phyloP scores from a whole-genome alignment of 2,797 vertebrate species.

The Clarias platycephalus region DNA sequence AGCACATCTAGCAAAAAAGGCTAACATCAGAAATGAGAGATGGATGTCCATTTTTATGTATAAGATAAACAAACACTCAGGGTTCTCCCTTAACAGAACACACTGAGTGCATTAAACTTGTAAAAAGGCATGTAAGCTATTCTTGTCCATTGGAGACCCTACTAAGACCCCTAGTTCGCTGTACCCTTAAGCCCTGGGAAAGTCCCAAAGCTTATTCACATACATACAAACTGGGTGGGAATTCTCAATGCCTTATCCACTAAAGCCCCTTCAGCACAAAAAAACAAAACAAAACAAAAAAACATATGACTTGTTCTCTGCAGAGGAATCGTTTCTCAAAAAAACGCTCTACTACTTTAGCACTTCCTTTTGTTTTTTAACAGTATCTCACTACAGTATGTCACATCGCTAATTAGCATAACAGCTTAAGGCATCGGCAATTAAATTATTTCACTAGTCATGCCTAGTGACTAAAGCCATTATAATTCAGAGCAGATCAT shows the following conservation, averaged over 20 bases:
- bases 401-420: constrained; percentile 11
- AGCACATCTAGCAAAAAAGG: constrained; percentile 59
- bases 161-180: background rate
- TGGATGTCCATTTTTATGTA: constrained; percentile 23
- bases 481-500: constrained; percentile 15
- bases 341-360: constrained; percentile 3
- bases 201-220: constrained; percentile 11
- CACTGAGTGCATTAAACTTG: background rate
- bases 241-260: constrained; percentile 9
- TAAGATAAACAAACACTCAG: constrained; percentile 27
- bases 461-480: constrained; percentile 8
- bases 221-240: constrained; percentile 10
- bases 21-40: constrained; percentile 48
- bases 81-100: background rate
- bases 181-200: constrained; percentile 13
- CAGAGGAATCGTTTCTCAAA: background rate
- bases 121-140: constrained; percentile 1
- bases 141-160: background rate
- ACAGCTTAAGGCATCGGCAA: background rate
- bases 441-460: constrained; percentile 11
- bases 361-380: background rate
- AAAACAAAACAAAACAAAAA: background rate
- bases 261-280: constrained; percentile 39
- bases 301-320: background rate
- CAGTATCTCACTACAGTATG: constrained; percentile 2